A percentile compares a stretch with the other conserved stretches of the same genome.
Evolutionary conservation across 92 coral and sea anemone species (phyloP).

Genomic region (Hydrozoanthus gracilis): DNA sequence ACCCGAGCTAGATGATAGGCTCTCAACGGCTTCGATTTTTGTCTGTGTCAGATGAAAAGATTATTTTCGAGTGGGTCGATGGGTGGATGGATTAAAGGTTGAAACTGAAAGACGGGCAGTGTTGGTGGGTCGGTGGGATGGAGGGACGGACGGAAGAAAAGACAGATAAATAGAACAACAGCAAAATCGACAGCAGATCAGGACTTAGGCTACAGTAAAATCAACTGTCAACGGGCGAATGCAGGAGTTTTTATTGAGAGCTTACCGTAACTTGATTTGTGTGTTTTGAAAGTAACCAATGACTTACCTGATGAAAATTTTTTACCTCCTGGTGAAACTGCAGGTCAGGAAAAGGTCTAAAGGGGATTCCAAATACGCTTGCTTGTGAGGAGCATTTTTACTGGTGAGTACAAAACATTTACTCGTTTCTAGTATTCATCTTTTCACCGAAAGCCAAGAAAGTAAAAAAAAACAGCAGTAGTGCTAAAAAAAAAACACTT

Average conservation of each 20-base stretch:
- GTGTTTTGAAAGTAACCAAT: too few species aligned
- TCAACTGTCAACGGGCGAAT: neutral
- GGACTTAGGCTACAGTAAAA: neutral
- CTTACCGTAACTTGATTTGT: too few species aligned
- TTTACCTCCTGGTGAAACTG: neutral
- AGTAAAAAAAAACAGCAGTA: too few species aligned
- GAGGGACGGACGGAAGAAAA: neutral
- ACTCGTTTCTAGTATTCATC: too few species aligned
- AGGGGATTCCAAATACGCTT: slow-evolving; percentile 83
- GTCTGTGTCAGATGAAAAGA: neutral
- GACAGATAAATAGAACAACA: neutral
- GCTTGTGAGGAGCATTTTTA: slow-evolving; percentile 94
- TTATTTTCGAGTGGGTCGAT: neutral
- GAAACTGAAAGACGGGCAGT: neutral
- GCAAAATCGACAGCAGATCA: neutral
- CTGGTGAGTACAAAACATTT: slow-evolving; percentile 66
- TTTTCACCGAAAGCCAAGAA: too few species aligned
- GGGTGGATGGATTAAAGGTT: neutral
- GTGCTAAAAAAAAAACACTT: too few species aligned
- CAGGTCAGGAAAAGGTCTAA: slow-evolving; percentile 94
- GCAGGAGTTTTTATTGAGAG: neutral
- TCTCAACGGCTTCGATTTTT: neutral
- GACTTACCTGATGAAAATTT: too few species aligned
- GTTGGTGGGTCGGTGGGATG: slow-evolving; percentile 5
- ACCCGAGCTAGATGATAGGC: neutral